Conservation (phyloP, 1,140 invertebrate genomes). For the Chelonus insularis region DNA sequence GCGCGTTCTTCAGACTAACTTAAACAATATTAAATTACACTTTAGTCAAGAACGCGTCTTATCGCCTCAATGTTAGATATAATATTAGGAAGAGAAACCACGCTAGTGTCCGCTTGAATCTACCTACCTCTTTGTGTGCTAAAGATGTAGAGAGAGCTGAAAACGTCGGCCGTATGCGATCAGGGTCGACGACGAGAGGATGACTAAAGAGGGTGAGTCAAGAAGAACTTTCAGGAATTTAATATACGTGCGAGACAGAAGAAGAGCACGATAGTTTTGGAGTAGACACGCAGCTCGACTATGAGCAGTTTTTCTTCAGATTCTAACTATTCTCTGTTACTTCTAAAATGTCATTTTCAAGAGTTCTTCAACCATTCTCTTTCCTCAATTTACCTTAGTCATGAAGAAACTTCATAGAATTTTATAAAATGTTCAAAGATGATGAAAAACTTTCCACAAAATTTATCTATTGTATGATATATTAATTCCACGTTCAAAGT, state of each 20-base stretch:
- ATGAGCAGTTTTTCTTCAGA: neutral
- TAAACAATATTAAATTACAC: constrained; percentile 57
- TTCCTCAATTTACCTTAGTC: constrained; percentile 11
- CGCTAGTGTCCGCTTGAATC: neutral
- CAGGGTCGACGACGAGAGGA: constrained; percentile 1
- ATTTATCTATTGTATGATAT: too few species aligned
- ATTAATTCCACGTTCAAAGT: too few species aligned
- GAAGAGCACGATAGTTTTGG: neutral
- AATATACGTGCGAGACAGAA: constrained; percentile 34
- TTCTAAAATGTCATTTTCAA: constrained; percentile 21
- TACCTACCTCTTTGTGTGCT: neutral
- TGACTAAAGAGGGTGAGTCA: neutral
- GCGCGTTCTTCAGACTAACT: constrained; percentile 37
- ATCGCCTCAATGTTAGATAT: constrained; percentile 9
- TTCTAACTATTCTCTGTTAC: constrained; percentile 8
- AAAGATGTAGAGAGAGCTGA: constrained; percentile 5
- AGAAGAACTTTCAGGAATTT: constrained; percentile 42
- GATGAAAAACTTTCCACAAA: neutral
- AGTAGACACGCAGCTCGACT: constrained; percentile 9
- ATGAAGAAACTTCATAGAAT: neutral
- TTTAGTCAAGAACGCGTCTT: constrained; percentile 50
- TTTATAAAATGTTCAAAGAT: neutral
- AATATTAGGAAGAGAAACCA: neutral
- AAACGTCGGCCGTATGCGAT: constrained; percentile 9
- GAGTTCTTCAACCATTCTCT: constrained; percentile 22